Evolutionary conservation across 2,888 invertebrate genomes (phyloP).

Genomic region (Philhelius pedissequus): DNA sequence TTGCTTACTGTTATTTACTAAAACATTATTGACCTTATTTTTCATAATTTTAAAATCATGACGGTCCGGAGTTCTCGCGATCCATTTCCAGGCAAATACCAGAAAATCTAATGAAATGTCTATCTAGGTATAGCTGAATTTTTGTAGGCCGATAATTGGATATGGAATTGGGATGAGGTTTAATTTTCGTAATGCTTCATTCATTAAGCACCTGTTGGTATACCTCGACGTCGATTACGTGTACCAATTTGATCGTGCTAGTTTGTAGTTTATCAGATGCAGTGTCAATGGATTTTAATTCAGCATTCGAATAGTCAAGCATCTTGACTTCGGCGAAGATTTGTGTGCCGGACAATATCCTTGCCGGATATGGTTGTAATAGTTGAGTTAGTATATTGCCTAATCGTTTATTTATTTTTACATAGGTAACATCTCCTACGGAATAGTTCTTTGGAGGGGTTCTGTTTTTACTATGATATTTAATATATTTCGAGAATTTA

Average conservation of each 20-base stretch:
- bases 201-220: too few relatives aligned
- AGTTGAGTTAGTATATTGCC: too few relatives aligned
- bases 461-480: too few relatives aligned
- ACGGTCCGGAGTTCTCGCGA: too few relatives aligned
- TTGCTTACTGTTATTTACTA: slow-evolving; percentile 38
- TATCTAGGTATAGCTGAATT: not conserved
- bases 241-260: too few relatives aligned
- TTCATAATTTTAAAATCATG: too few relatives aligned
- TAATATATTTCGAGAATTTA: too few relatives aligned
- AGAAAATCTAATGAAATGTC: slow-evolving; percentile 21
- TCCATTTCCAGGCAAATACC: slow-evolving; percentile 27
- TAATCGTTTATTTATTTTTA: too few relatives aligned
- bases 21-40: slow-evolving; percentile 20
- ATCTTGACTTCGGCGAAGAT: not conserved
- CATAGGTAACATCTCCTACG: not conserved
- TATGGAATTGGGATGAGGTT: not conserved
- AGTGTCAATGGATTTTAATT: not conserved
- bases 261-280: too few relatives aligned
- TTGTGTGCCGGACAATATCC: not conserved
- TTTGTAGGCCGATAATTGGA: not conserved
- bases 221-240: too few relatives aligned
- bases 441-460: slow-evolving; percentile 1
- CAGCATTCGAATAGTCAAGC: not conserved
- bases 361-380: not conserved
- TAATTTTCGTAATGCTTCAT: too few relatives aligned